phyloP scores from a whole-genome alignment of 2,888 invertebrate species.

The Amblyteles armatorius region DNA sequence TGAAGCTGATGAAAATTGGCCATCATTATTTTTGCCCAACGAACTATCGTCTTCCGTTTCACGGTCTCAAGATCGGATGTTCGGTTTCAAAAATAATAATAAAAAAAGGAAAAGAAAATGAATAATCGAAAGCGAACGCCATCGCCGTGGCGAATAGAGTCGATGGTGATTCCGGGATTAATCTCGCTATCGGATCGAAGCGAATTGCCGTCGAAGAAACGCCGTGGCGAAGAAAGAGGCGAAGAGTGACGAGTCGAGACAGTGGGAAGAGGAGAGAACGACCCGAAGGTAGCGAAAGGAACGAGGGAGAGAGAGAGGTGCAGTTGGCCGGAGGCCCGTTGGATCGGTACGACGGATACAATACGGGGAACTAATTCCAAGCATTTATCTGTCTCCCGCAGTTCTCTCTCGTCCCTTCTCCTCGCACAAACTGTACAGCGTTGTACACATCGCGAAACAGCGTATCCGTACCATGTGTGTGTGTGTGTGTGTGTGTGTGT shows the following conservation, averaged over 20 bases:
- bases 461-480: constrained; percentile 2
- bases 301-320: constrained; percentile 42
- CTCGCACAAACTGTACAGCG: constrained; percentile 40
- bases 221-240: constrained; percentile 14
- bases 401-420: constrained; percentile 62
- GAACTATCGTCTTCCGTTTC: neutral
- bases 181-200: constrained; percentile 56
- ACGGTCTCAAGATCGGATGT: neutral
- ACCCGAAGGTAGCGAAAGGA: constrained; percentile 14
- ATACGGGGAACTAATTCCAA: constrained; percentile 78
- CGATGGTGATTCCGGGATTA: constrained; percentile 56
- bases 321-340: constrained; percentile 66
- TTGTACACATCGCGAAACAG: constrained; percentile 4
- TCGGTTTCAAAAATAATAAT: neutral
- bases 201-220: constrained; percentile 33
- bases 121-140: neutral
- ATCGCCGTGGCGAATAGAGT: neutral
- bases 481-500: constrained; percentile 25
- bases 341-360: constrained; percentile 71
- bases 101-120: neutral
- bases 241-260: constrained; percentile 12
- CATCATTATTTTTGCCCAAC: neutral
- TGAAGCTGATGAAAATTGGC: neutral
- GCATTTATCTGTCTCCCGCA: constrained; percentile 76
- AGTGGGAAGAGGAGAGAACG: constrained; percentile 27